Evolutionary conservation across 2,888 invertebrate genomes (phyloP), one percentile per base, ranked within the genome.

Genomic region (Tupiocoris notatus): DNA sequence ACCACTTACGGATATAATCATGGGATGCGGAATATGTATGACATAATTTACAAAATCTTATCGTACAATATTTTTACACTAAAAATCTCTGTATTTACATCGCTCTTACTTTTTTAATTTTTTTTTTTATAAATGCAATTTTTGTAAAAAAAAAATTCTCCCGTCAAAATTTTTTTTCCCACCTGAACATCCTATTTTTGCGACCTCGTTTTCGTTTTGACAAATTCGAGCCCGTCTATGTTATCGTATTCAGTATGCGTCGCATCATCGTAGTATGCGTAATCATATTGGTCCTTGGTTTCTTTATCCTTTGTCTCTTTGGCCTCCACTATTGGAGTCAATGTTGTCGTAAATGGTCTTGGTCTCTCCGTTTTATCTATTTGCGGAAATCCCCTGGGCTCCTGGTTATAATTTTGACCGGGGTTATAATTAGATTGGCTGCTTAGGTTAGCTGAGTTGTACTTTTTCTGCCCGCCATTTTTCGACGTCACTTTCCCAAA

Each of bases 231-330:
- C 7, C 79, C 76, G 22, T 85, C 86, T n/a, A 85, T 80, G n/a
- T 82, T 84, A 66, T 86, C 86, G 80, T 86, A 86, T 77, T 85
- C 85, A 0, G 84, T 77, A 1, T 83, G 82, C 21, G 84, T 85
- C 67, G 88, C 88, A 76, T 89, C 88, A 83, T 93, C 94, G 82
- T 94, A 94, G 82, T 94, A 94, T 2, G 93, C 93, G 82, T 94
- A 94, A 83, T 94, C 94, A 82, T 94, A 94, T 79, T 89, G 89
- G 80, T 88, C 88, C 81, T 85, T 88, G 21, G 78, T 79, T 23
- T 78, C 62, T 58, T 68, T 77, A 23, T 58, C 58, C 25, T 76
- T 67, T 18, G 68, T 24, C 22, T 73, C 77, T 39, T 39, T 39
- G 2, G 56, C 56, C 1, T 71, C 25, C 1, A 58, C 23, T 2